Conservation (phyloP, 2,888 invertebrate genomes). For the Tetranychus truncatus region DNA sequence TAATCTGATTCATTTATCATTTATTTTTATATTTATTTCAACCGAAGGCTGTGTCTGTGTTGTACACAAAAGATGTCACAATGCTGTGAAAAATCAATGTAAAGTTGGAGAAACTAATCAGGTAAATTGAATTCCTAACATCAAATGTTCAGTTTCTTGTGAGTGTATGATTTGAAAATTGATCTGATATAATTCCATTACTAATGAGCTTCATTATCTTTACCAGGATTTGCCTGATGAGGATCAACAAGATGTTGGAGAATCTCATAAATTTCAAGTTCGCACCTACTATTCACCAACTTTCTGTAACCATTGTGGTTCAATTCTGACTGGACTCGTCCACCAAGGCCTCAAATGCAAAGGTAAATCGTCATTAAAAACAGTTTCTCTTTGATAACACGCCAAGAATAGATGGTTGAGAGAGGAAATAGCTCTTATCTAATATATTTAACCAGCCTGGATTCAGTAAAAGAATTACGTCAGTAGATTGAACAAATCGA, state of each 20-base stretch:
- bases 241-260: neutral
- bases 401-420: neutral
- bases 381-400: no score
- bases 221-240: neutral
- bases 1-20: neutral
- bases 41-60: neutral
- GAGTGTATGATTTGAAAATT: no score
- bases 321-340: neutral
- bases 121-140: no score
- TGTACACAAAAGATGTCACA: constrained; percentile 6
- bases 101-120: neutral
- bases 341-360: constrained; percentile 7
- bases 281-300: neutral
- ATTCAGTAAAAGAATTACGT: no score
- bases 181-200: neutral
- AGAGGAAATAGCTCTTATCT: neutral
- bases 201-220: neutral
- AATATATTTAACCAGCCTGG: no score
- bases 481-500: no score
- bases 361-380: neutral
- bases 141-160: no score
- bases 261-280: neutral
- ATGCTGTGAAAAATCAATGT: neutral
- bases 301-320: constrained; percentile 14
- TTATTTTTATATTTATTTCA: no score